Base-by-base conservation (phyloP, 1,140 invertebrate genomes). In the Goniozus legneri region DNA sequence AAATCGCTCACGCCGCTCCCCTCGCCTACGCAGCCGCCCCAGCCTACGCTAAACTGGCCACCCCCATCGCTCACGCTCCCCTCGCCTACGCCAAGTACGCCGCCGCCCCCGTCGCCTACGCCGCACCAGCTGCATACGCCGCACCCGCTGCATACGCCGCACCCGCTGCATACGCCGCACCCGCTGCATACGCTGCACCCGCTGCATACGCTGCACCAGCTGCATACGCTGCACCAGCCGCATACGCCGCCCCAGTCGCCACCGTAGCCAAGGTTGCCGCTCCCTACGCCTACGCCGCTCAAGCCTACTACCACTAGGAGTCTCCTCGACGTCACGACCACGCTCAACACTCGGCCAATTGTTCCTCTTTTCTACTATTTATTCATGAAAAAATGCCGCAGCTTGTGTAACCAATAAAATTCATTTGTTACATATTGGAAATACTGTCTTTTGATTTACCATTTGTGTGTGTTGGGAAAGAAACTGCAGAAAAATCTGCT, bases 301-400 rank as follows among this genome's bases (percentile, higher is more conserved):
- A 50, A 13, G 43, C 57, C 6, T 51, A 51, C 54, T 24, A 39
- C 47, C 35, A 51, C 47, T 60, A n/a, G n/a, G n/a, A n/a, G n/a
- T n/a, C n/a, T n/a, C n/a, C n/a, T n/a, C n/a, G 33, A 59, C 1
- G 16, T 48, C n/a, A 46, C 37, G 34, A 51, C 40, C n/a, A 32
- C 47, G n/a, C 24, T 27, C 10, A 4, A 6, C 10, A 27, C 10
- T 27, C 24, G 24, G 10, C 24, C 10, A 10, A n/a, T 33, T 13
- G 19, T 32, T 20, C 14, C 38, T 22, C 15, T 30, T 35, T 19
- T 41, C 22, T 31, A 55, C 16, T 47, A 54, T 43, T 49, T 47
- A 43, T 59, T 59, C 58, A 57, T 54, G 41, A 58, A 59, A 33
- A 47, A 47, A 57, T 56, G n/a, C 31, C 54, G 44, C 46, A 42